Percentiles rank a stretch among this genome's conserved stretches.
Evolutionary conservation across 2,888 invertebrate genomes (phyloP).

Genomic region (Sphecodes monilicornis): DNA sequence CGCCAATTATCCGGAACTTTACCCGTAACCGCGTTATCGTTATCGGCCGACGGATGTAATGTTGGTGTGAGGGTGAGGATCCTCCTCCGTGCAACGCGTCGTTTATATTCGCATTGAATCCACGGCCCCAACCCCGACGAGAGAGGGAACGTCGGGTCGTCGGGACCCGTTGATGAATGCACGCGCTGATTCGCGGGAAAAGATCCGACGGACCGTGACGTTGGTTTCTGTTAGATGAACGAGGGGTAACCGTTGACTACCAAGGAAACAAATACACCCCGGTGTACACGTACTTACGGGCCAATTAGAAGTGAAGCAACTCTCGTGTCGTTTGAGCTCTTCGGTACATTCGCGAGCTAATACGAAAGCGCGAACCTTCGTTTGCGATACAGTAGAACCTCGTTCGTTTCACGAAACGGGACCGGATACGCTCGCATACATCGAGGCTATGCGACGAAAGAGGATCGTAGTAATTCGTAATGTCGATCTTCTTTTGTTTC

Average conservation of each 20-base stretch:
- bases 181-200: conserved; percentile 9
- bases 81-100: conserved; percentile 3
- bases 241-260: background rate
- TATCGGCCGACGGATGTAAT: conserved; percentile 47
- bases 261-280: background rate
- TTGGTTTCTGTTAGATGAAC: conserved; percentile 8
- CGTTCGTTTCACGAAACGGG: too few relatives aligned
- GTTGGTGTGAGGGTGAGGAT: conserved; percentile 37
- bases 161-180: conserved; percentile 2
- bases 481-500: too few relatives aligned
- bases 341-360: background rate
- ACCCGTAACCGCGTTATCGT: conserved; percentile 60
- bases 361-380: background rate
- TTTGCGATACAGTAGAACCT: background rate
- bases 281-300: background rate
- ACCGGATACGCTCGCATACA: too few relatives aligned
- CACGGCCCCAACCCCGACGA: background rate
- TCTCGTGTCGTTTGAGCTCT: background rate
- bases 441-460: too few relatives aligned
- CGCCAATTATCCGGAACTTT: conserved; percentile 57
- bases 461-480: too few relatives aligned
- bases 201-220: conserved; percentile 24
- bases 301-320: conserved; percentile 9
- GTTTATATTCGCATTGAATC: conserved; percentile 29
- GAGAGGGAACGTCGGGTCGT: background rate